phyloP scores from a whole-genome alignment of 1,140 invertebrate genomes.

The Halesus radiatus region DNA sequence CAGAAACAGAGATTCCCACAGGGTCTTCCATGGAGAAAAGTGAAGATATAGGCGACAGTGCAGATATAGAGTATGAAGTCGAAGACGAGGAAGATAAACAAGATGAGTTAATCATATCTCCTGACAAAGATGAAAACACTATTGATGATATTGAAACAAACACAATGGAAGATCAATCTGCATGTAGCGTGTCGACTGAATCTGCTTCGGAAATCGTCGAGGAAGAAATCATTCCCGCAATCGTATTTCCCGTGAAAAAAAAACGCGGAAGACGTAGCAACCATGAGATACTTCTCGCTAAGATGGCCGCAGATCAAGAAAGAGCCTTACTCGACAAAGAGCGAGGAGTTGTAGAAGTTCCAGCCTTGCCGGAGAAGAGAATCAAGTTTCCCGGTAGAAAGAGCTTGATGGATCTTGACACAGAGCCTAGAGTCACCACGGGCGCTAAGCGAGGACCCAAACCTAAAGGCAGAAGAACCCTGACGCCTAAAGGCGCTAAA shows the following conservation, averaged over 20 bases:
- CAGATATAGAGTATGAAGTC: neutral
- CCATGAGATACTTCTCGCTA: neutral
- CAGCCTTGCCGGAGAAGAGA: neutral
- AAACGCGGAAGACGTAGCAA: conserved; percentile 19
- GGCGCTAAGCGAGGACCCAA: neutral
- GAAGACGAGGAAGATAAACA: neutral
- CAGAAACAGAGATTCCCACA: neutral
- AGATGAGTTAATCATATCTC: neutral
- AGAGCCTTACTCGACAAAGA: neutral
- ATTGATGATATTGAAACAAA: neutral
- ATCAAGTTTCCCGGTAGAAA: too few species aligned
- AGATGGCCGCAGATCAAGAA: neutral
- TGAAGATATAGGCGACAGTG: neutral
- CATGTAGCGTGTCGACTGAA: neutral
- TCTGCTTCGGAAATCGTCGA: neutral
- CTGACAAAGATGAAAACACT: neutral
- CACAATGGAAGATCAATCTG: neutral
- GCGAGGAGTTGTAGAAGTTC: neutral
- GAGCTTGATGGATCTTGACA: too few species aligned
- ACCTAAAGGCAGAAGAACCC: neutral
- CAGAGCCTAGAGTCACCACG: too few species aligned
- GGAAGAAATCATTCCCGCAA: neutral
- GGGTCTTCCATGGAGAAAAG: neutral
- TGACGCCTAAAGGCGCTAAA: neutral
- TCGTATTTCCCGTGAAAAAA: conserved; percentile 6